These are phyloP conservation scores for Mycalesis mineus DNA, from an alignment of 2,888 invertebrate genomes.

Conservation along the genomic window DNA sequence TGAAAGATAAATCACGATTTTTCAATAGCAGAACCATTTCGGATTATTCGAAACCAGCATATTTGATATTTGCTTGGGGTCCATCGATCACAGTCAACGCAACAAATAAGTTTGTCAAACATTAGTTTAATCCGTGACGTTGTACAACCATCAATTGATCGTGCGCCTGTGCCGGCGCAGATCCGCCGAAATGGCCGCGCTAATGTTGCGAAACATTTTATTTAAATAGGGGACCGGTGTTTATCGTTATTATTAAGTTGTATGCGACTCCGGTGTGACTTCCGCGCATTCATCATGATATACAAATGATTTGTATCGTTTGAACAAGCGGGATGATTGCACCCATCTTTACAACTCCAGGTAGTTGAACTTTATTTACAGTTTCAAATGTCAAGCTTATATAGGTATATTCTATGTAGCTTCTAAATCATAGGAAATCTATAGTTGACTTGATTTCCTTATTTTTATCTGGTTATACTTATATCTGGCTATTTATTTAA, in stretches of 20 bases:
- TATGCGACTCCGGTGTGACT: slow-evolving; percentile 67
- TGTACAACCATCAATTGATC: slow-evolving; percentile 43
- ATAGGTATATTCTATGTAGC: no score
- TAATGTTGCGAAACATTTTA: slow-evolving; percentile 68
- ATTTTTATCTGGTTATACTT: no score
- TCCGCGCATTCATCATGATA: slow-evolving; percentile 66
- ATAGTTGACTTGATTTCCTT: no score
- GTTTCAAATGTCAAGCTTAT: no score
- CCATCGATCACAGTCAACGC: slow-evolving; percentile 58
- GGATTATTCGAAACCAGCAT: slow-evolving; percentile 22
- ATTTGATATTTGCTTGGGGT: slow-evolving; percentile 37
- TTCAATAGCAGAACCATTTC: not conserved
- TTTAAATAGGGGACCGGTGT: slow-evolving; percentile 67
- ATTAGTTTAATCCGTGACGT: slow-evolving; percentile 53
- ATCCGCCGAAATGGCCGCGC: slow-evolving; percentile 60
- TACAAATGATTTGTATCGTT: slow-evolving; percentile 32
- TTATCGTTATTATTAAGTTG: slow-evolving; percentile 72
- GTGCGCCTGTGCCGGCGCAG: no score
- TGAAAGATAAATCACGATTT: slow-evolving; percentile 25
- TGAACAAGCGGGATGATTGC: not conserved
- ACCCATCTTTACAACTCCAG: no score
- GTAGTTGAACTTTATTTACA: no score
- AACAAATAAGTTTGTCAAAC: slow-evolving; percentile 65
- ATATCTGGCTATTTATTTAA: no score
- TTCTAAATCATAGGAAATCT: no score